Conservation (phyloP, 2,797 vertebrate genomes). For the Lepidocolaptes lacrymiger region DNA sequence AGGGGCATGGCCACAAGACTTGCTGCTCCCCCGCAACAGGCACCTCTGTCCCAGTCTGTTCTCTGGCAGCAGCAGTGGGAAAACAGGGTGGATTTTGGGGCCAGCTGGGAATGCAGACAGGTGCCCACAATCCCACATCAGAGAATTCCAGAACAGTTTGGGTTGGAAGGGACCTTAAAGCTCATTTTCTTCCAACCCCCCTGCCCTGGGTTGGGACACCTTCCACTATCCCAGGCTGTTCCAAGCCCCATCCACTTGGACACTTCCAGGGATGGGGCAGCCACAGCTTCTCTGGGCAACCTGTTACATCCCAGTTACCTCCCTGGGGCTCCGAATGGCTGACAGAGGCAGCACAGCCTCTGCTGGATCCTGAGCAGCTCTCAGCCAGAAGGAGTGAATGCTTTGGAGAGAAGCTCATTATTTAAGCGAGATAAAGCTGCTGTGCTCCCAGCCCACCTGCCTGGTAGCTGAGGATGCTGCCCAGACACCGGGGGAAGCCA, state of each 20-base stretch:
- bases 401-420: neutral
- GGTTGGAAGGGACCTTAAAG: neutral
- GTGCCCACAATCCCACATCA: neutral
- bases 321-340: fast-evolving
- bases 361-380: neutral
- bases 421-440: neutral
- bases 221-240: neutral
- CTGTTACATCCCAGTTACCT: fast-evolving
- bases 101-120: neutral
- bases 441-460: neutral
- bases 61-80: neutral
- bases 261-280: neutral
- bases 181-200: neutral
- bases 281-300: neutral
- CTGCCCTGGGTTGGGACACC: neutral
- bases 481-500: neutral
- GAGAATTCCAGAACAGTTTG: neutral
- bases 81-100: neutral
- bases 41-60: neutral
- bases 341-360: neutral
- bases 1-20: neutral
- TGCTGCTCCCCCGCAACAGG: neutral
- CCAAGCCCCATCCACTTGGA: neutral
- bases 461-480: neutral
- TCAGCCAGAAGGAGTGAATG: fast-evolving